phyloP scores from a whole-genome alignment of 2,797 vertebrate species.

The Ctenopoma multispine region DNA sequence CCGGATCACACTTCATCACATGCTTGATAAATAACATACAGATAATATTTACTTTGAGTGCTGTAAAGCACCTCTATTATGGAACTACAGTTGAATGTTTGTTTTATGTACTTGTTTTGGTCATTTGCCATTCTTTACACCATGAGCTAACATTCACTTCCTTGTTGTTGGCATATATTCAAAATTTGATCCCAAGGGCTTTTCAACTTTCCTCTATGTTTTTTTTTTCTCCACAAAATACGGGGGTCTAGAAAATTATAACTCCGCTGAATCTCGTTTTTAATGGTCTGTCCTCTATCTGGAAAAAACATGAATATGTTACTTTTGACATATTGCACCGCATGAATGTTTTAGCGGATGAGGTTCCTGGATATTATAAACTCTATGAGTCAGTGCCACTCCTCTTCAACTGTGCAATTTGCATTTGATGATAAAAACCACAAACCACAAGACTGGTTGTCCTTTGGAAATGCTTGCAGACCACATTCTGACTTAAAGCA shows the following conservation, averaged over 20 bases:
- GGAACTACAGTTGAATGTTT: slow-evolving; percentile 77
- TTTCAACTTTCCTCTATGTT: slow-evolving; percentile 71
- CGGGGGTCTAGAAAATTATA: slow-evolving; percentile 78
- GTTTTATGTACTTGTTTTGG: slow-evolving; percentile 83
- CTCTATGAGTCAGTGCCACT: slow-evolving; percentile 86
- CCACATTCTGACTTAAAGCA: slow-evolving; percentile 87
- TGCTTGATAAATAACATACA: slow-evolving; percentile 80
- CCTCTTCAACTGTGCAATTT: slow-evolving; percentile 87
- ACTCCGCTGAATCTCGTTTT: slow-evolving; percentile 81
- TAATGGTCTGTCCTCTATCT: slow-evolving; percentile 81
- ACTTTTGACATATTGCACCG: slow-evolving; percentile 82
- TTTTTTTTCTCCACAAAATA: slow-evolving; percentile 64
- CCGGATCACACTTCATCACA: slow-evolving; percentile 80
- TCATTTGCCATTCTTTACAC: slow-evolving; percentile 85
- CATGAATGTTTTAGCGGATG: slow-evolving; percentile 83
- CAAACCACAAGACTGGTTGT: slow-evolving; percentile 87
- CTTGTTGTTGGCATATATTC: slow-evolving; percentile 82
- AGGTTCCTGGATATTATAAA: slow-evolving; percentile 84
- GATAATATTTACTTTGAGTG: slow-evolving; percentile 77
- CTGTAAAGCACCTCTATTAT: slow-evolving; percentile 77
- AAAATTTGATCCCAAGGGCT: slow-evolving; percentile 75
- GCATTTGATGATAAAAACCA: slow-evolving; percentile 89
- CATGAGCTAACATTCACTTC: slow-evolving; percentile 82
- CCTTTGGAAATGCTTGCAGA: slow-evolving; percentile 84
- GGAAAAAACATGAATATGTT: slow-evolving; percentile 82